Conservation (phyloP, 2,113 vertebrate species). For the Thalassarche chlororhynchos region DNA sequence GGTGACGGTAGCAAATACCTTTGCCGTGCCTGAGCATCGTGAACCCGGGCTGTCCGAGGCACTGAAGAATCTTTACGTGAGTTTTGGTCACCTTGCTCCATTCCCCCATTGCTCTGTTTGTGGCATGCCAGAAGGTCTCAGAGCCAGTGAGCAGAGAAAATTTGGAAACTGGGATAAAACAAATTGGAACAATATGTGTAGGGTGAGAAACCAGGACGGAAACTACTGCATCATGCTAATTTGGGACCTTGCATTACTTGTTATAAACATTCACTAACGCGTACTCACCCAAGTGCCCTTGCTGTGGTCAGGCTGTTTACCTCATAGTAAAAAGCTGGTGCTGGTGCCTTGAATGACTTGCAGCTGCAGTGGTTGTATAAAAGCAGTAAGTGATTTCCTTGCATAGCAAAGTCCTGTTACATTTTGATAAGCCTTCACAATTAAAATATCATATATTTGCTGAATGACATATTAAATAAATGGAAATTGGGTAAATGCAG, state of each 20-base stretch:
- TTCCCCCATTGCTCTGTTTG: neutral
- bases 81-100: rapidly evolving
- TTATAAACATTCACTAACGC: neutral
- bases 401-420: neutral
- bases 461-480: neutral
- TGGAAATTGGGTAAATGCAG: neutral
- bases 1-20: neutral
- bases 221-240: neutral
- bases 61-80: neutral
- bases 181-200: neutral
- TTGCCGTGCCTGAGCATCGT: neutral
- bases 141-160: neutral
- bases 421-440: neutral
- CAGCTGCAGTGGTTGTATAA: neutral
- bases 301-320: neutral
- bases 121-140: neutral
- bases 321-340: neutral
- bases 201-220: neutral
- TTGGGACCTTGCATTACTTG: neutral
- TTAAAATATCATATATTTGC: neutral
- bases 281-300: neutral
- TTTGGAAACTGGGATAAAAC: neutral
- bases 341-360: neutral
- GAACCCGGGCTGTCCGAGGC: neutral
- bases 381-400: neutral